Evolutionary conservation across 2,797 vertebrate species (phyloP).

Genomic region (Odontamblyopus lacepedii): DNA sequence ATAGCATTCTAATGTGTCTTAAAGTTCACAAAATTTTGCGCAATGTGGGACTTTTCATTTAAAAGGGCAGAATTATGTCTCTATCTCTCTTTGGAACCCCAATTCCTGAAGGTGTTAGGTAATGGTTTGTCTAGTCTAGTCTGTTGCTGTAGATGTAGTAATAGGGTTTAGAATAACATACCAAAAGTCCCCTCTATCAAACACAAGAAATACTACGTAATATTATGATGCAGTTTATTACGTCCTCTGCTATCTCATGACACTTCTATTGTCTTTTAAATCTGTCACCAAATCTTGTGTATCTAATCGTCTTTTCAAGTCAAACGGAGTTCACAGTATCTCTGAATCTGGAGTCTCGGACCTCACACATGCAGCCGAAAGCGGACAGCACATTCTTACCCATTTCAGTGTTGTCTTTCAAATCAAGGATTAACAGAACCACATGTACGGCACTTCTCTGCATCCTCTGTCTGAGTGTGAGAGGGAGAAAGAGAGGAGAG

Average conservation of each 20-base stretch:
- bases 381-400: slow-evolving; percentile 45
- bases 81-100: not conserved
- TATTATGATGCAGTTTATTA: not conserved
- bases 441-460: slow-evolving; percentile 62
- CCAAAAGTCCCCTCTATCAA: not conserved
- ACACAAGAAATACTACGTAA: not conserved
- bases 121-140: slow-evolving; percentile 1
- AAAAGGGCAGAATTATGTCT: not conserved
- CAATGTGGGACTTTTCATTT: no score
- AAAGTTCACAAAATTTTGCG: not conserved
- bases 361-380: slow-evolving; percentile 49
- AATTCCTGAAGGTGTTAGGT: not conserved
- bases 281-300: slow-evolving; percentile 10
- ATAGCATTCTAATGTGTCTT: no score
- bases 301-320: slow-evolving; percentile 23
- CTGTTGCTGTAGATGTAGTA: slow-evolving; percentile 1
- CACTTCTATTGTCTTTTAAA: slow-evolving; percentile 22
- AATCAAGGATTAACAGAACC: slow-evolving; percentile 63
- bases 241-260: not conserved
- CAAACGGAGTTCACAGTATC: slow-evolving; percentile 19
- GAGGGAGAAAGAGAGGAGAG: slow-evolving; percentile 16
- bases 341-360: slow-evolving; percentile 37
- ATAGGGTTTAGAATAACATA: not conserved
- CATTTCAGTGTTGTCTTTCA: slow-evolving; percentile 59
- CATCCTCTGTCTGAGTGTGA: slow-evolving; percentile 33